Conservation (phyloP, 1,140 invertebrate genomes). For the Chionoecetes opilio region DNA sequence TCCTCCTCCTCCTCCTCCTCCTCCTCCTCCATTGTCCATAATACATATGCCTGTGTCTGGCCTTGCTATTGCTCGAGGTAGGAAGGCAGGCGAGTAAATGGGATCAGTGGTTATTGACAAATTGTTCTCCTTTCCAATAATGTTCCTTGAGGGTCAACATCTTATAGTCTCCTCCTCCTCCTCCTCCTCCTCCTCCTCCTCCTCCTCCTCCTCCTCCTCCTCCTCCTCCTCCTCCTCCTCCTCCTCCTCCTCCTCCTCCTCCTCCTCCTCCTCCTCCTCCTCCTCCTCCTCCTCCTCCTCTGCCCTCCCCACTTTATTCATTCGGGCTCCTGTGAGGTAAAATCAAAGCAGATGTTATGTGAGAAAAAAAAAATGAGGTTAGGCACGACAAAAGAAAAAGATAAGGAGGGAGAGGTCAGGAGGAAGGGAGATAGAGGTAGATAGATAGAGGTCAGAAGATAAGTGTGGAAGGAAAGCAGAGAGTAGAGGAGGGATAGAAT, state of each 20-base stretch:
- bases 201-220: slow-evolving; percentile 38
- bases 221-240: neutral
- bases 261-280: neutral
- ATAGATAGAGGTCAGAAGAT: neutral
- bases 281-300: slow-evolving; percentile 33
- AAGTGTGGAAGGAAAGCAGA: neutral
- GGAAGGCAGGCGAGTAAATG: neutral
- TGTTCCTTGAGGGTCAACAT: neutral
- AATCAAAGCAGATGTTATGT: neutral
- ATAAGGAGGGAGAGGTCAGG: too few species aligned
- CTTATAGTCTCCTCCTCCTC: neutral
- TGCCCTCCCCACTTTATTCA: neutral
- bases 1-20: too few species aligned
- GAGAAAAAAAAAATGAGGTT: too few species aligned
- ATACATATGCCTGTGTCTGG: neutral
- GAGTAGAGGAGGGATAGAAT: neutral
- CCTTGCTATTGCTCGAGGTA: neutral
- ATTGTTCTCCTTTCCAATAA: neutral
- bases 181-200: neutral
- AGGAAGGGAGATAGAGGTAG: neutral
- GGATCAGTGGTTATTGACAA: neutral
- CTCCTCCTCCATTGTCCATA: neutral
- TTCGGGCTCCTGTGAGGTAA: neutral
- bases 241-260: slow-evolving; percentile 19
- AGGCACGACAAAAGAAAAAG: too few species aligned